Evolutionary conservation across 2,113 vertebrate genomes (phyloP).

Genomic region (Scomber scombrus): DNA sequence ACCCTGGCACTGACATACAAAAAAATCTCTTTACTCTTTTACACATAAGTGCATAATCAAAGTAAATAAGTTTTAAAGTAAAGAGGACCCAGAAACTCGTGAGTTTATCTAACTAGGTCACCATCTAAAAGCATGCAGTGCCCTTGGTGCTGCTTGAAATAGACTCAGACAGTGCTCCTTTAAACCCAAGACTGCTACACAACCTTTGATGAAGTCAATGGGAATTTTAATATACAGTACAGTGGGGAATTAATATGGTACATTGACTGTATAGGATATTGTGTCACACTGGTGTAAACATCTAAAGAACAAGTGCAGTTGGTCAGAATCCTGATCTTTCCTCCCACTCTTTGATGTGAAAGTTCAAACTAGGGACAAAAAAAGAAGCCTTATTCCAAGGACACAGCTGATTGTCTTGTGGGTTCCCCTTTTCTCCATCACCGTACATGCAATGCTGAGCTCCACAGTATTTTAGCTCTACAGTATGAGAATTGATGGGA

Average conservation of each 20-base stretch:
- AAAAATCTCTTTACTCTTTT: conserved; percentile 32
- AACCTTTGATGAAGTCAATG: conserved; percentile 68
- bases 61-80: conserved; percentile 74
- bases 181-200: conserved; percentile 73
- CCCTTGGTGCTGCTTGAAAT: conserved; percentile 85
- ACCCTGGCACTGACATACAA: neutral
- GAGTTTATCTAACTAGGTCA: conserved; percentile 84
- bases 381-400: neutral
- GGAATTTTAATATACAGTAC: conserved; percentile 40
- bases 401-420: conserved; percentile 30
- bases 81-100: conserved; percentile 73
- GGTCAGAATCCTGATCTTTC: neutral
- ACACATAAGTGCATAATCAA: conserved; percentile 60
- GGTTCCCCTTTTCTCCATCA: neutral
- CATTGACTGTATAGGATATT: neutral
- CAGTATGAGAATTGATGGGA: conserved; percentile 61
- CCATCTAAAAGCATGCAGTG: conserved; percentile 81
- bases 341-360: neutral
- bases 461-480: conserved; percentile 50
- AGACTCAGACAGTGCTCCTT: conserved; percentile 78
- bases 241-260: conserved; percentile 5
- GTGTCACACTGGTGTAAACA: neutral
- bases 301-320: neutral
- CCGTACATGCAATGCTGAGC: conserved; percentile 53
- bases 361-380: conserved; percentile 1